A percentile compares a stretch with the other conserved stretches of the same genome.
Evolutionary conservation across 2,797 vertebrate species (phyloP).

Genomic region (Heteromormyrus szaboi): DNA sequence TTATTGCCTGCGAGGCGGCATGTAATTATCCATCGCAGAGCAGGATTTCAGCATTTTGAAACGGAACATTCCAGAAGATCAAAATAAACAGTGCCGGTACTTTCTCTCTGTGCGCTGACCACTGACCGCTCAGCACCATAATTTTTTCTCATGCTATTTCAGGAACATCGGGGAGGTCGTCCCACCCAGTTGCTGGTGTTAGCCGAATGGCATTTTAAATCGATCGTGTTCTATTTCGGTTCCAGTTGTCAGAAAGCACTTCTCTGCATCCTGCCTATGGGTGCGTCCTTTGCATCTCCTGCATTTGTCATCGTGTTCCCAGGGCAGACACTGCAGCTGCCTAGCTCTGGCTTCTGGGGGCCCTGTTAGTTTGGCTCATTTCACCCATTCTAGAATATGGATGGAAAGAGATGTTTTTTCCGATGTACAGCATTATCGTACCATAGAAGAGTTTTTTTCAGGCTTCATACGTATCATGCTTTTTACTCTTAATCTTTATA

Average conservation of each 20-base stretch:
- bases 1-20: not conserved
- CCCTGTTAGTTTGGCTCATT: not conserved
- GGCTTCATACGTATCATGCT: not conserved
- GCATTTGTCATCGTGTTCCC: constrained; percentile 4
- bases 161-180: not conserved
- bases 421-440: not conserved
- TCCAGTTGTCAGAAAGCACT: not conserved
- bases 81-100: not conserved
- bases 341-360: not conserved
- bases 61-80: not conserved
- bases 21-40: constrained; percentile 2
- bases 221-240: not conserved
- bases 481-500: not conserved
- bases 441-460: not conserved
- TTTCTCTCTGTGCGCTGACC: not conserved
- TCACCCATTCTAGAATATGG: not conserved
- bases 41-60: not conserved
- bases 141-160: constrained; percentile 10
- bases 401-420: not conserved
- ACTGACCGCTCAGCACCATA: not conserved
- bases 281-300: not conserved
- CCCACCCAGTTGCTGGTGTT: not conserved
- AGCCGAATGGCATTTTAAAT: not conserved
- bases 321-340: not conserved
- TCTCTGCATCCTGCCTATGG: not conserved